Percentiles rank a stretch among this genome's conserved stretches.
Evolutionary conservation across 2,113 vertebrate species (phyloP).

Genomic region (Scatophagus argus): DNA sequence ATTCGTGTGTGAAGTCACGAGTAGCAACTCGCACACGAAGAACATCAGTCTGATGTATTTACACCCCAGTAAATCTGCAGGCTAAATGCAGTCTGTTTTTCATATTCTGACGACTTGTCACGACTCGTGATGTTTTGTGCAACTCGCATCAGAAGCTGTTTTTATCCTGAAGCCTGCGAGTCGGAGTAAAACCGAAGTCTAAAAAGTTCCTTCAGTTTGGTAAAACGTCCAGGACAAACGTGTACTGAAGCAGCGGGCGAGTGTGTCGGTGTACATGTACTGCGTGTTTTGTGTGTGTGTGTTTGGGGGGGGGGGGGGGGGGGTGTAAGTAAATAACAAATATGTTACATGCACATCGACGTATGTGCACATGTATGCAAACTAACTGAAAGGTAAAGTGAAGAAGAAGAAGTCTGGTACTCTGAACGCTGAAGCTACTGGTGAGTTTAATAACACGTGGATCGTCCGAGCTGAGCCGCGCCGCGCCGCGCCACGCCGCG

Average conservation of each 20-base stretch:
- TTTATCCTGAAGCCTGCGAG: not conserved
- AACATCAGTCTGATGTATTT: not conserved
- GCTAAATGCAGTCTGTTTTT: too few relatives aligned
- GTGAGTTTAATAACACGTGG: slow-evolving; percentile 17
- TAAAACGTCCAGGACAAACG: not conserved
- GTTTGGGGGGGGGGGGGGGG: not conserved
- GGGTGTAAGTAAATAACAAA: slow-evolving; percentile 18
- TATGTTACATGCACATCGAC: slow-evolving; percentile 35
- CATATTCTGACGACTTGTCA: not conserved
- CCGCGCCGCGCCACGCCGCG: too few relatives aligned
- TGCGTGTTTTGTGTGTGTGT: slow-evolving; percentile 83
- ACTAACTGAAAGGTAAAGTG: slow-evolving; percentile 78
- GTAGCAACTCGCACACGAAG: not conserved
- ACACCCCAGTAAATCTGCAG: too few relatives aligned
- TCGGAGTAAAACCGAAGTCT: not conserved
- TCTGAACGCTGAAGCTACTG: slow-evolving; percentile 52
- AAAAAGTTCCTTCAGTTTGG: too few relatives aligned
- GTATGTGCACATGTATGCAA: slow-evolving; percentile 57
- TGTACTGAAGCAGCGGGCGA: not conserved
- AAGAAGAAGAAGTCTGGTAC: slow-evolving; percentile 75
- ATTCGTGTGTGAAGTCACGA: too few relatives aligned
- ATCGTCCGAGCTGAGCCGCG: not conserved
- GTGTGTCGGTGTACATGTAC: slow-evolving; percentile 85
- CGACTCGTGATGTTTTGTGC: not conserved
- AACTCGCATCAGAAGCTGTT: not conserved